These are phyloP conservation scores for Sebastes aleutianus DNA, from an alignment of 2,797 vertebrate genomes.

Conservation along the genomic window DNA sequence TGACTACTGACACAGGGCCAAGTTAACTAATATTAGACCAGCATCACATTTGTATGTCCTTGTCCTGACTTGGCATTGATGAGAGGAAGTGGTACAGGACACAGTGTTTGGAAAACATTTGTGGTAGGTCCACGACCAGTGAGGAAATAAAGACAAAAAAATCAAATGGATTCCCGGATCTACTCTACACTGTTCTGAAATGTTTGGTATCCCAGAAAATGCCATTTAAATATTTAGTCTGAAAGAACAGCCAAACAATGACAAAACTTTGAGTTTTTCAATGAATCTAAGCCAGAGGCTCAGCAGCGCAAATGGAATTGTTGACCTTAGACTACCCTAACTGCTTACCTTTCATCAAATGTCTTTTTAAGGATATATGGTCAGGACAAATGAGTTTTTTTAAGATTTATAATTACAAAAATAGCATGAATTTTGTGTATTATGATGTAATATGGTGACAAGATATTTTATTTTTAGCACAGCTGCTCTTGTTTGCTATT, in stretches of 20 bases:
- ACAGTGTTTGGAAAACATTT: slow-evolving; percentile 41
- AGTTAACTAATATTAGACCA: slow-evolving; percentile 24
- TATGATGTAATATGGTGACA: neutral
- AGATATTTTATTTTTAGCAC: neutral
- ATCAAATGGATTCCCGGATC: slow-evolving; percentile 24
- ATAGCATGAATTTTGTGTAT: neutral
- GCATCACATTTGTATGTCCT: slow-evolving; percentile 20
- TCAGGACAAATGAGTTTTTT: neutral
- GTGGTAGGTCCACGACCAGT: slow-evolving; percentile 10
- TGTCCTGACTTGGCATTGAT: slow-evolving; percentile 34
- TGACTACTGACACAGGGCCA: slow-evolving; percentile 21
- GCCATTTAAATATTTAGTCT: slow-evolving; percentile 44
- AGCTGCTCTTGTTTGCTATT: neutral
- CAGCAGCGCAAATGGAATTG: neutral
- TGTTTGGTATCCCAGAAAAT: slow-evolving; percentile 21
- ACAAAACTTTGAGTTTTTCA: neutral
- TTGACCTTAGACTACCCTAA: neutral
- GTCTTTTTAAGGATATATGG: neutral
- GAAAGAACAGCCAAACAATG: slow-evolving; percentile 16
- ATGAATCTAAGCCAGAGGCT: neutral
- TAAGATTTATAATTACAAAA: neutral
- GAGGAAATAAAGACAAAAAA: slow-evolving; percentile 28
- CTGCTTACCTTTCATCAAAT: neutral
- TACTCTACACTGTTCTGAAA: slow-evolving; percentile 8
- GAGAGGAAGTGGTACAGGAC: slow-evolving; percentile 25